Percentiles rank a stretch among this genome's conserved stretches.
Conservation (phyloP, 2,113 vertebrate species). For the Crypturellus undulatus region DNA sequence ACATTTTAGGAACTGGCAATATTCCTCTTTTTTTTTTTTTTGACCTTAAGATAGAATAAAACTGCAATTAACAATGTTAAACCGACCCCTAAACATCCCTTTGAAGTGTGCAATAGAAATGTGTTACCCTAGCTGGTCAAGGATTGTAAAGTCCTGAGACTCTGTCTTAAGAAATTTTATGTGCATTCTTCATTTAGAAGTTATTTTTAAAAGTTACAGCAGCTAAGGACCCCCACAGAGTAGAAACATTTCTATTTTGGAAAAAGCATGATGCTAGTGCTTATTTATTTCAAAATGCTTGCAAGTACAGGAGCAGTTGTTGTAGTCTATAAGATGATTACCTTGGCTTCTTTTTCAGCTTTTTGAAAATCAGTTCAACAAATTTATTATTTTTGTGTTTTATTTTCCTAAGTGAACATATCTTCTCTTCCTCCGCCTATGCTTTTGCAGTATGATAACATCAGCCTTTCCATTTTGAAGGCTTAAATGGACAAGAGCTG, state of each 20-base stretch:
- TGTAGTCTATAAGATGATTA: background rate
- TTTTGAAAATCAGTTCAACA: background rate
- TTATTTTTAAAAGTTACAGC: background rate
- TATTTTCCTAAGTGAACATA: background rate
- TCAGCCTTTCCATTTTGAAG: background rate
- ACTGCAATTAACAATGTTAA: slow-evolving; percentile 60
- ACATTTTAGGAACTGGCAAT: slow-evolving; percentile 58
- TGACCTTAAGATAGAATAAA: slow-evolving; percentile 52
- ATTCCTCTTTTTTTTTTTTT: slow-evolving; percentile 43
- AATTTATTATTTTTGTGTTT: background rate
- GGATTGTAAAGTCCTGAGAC: background rate
- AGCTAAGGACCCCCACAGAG: background rate
- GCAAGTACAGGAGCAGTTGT: background rate
- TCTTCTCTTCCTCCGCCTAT: background rate
- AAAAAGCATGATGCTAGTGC: background rate
- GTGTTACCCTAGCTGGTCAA: background rate
- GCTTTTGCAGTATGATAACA: background rate
- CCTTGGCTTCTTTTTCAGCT: background rate
- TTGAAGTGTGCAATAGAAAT: slow-evolving; percentile 29
- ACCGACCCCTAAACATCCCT: slow-evolving; percentile 56
- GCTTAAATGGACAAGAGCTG: background rate
- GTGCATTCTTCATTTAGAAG: background rate
- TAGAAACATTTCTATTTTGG: background rate
- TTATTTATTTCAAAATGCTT: background rate
- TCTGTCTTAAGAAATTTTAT: background rate